Conservation (phyloP, 2,797 vertebrate genomes). For the Nothura maculosa region DNA sequence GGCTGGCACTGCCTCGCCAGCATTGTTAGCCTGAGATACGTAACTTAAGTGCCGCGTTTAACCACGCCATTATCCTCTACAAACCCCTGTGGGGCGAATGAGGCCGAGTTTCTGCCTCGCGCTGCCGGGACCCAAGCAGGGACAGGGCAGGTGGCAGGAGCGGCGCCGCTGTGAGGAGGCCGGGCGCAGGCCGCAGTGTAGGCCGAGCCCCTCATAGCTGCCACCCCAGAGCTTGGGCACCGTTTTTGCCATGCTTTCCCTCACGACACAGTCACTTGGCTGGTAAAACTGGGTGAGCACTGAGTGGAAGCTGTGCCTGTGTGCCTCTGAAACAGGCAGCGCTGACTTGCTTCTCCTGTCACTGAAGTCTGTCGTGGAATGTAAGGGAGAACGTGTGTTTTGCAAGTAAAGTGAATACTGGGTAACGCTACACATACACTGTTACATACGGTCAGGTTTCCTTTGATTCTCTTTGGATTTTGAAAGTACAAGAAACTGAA, state of each 20-base stretch:
- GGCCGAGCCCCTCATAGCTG: background rate
- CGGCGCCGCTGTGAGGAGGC: fast-evolving
- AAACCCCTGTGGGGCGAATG: fast-evolving
- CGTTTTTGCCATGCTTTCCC: background rate
- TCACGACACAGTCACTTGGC: background rate
- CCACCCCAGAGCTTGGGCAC: background rate
- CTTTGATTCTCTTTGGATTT: background rate
- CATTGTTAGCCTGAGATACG: background rate
- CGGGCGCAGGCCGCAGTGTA: fast-evolving
- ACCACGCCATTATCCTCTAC: background rate
- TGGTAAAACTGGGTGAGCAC: background rate
- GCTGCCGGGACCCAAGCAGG: background rate
- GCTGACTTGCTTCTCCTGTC: background rate
- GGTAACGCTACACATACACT: background rate
- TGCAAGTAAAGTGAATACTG: background rate
- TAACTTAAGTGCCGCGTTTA: background rate
- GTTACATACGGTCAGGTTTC: background rate
- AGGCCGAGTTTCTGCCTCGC: fast-evolving
- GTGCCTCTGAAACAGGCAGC: background rate
- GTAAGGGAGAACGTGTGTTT: background rate
- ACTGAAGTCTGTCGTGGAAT: background rate
- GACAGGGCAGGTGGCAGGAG: background rate
- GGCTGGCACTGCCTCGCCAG: background rate
- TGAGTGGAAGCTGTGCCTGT: background rate
- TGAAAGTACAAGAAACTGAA: background rate